phyloP scores from a whole-genome alignment of 2,888 invertebrate species.

The Ornithoptera alexandrae region DNA sequence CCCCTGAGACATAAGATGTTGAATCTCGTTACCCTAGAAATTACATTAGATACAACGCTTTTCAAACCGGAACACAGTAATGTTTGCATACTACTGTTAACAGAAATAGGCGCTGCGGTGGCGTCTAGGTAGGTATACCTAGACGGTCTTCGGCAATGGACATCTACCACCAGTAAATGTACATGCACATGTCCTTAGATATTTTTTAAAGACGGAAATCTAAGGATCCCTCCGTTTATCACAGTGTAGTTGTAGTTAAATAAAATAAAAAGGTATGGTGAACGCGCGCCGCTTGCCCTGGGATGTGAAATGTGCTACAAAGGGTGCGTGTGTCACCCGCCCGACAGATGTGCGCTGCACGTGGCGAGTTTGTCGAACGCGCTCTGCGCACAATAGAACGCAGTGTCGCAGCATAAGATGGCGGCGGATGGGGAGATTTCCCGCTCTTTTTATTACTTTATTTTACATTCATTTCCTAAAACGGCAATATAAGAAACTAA shows the following conservation, averaged over 20 bases:
- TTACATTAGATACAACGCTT: too few relatives aligned
- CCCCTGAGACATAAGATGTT: too few relatives aligned
- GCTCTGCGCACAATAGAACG: slow-evolving; percentile 68
- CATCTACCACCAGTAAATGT: too few relatives aligned
- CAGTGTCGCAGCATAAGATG: slow-evolving; percentile 61
- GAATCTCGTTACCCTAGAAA: too few relatives aligned
- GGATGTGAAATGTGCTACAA: slow-evolving; percentile 36
- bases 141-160: too few relatives aligned
- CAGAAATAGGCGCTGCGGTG: too few relatives aligned
- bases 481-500: too few relatives aligned
- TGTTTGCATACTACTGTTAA: too few relatives aligned
- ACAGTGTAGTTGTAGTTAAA: slow-evolving; percentile 12
- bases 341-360: slow-evolving; percentile 46
- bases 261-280: slow-evolving; percentile 23
- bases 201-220: too few relatives aligned
- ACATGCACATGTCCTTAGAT: too few relatives aligned
- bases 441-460: slow-evolving; percentile 57
- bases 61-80: too few relatives aligned
- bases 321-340: slow-evolving; percentile 42
- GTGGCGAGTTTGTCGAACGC: slow-evolving; percentile 46
- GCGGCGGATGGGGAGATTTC: slow-evolving; percentile 63
- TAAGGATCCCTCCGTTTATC: background rate
- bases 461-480: background rate
- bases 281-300: slow-evolving; percentile 29
- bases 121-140: too few relatives aligned